Evolutionary conservation across 2,888 invertebrate species (phyloP).

Genomic region (Amblyjoppa proteus): DNA sequence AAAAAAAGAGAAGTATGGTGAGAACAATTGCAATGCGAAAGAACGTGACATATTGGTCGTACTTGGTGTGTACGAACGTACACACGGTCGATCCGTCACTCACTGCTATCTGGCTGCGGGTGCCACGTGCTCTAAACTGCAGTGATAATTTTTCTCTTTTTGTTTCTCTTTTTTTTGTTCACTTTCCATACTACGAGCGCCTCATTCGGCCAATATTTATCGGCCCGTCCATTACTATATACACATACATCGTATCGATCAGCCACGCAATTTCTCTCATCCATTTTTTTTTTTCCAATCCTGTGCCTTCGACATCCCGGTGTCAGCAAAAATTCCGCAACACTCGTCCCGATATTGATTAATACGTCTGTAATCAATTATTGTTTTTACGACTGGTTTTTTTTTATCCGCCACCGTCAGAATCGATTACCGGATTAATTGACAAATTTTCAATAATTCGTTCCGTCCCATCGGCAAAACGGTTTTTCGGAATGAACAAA

Average conservation of each 20-base stretch:
- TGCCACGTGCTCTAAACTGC: neutral
- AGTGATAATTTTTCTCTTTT: neutral
- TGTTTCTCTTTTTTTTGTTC: conserved; percentile 5
- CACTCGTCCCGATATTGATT: conserved; percentile 23
- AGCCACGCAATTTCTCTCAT: conserved; percentile 14
- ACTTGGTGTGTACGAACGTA: neutral
- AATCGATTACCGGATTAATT: conserved; percentile 25
- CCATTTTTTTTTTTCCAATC: conserved; percentile 20
- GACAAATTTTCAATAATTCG: conserved; percentile 25
- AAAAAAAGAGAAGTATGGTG: neutral
- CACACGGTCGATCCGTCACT: neutral
- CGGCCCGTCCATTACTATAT: neutral
- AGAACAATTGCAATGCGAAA: conserved; percentile 10
- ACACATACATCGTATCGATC: neutral
- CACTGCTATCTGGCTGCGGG: neutral
- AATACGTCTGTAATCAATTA: conserved; percentile 32
- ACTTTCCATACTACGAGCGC: conserved; percentile 13
- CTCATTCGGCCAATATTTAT: conserved; percentile 23
- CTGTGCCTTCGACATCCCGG: conserved; percentile 7
- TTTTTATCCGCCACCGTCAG: neutral
- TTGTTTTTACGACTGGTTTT: conserved; percentile 1
- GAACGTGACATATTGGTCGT: conserved; percentile 2
- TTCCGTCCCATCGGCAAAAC: neutral
- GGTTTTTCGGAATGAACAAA: neutral
- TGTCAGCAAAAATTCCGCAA: conserved; percentile 32